Percentiles rank a stretch among this genome's conserved stretches.
Conservation (phyloP, 2,113 vertebrate genomes). For the Pygathrix nemaeus region DNA sequence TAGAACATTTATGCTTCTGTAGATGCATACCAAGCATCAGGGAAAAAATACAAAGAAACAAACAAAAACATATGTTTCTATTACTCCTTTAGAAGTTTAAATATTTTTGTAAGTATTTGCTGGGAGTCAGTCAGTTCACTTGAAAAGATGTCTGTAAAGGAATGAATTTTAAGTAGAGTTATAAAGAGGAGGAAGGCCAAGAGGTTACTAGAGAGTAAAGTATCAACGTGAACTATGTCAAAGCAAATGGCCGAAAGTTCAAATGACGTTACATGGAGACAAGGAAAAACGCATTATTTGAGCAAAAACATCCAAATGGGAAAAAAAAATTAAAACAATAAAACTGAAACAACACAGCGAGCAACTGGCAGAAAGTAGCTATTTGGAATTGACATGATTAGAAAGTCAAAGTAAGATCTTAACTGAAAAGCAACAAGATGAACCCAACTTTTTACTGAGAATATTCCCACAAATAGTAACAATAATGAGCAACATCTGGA, state of each 20-base stretch:
- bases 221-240: background rate
- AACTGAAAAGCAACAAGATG: background rate
- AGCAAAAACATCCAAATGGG: background rate
- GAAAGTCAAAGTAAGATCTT: background rate
- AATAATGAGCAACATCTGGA: background rate
- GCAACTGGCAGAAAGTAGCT: background rate
- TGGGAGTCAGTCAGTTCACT: background rate
- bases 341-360: background rate
- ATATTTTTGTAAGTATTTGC: background rate
- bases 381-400: background rate
- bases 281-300: background rate
- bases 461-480: background rate
- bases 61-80: background rate
- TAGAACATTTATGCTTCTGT: background rate
- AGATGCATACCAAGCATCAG: too few relatives aligned
- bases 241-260: background rate
- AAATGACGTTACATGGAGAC: background rate
- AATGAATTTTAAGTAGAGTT: background rate
- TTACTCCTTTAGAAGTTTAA: background rate
- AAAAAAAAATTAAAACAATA: background rate
- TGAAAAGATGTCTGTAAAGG: conserved; percentile 25
- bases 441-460: background rate
- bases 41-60: too few relatives aligned
- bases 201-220: background rate
- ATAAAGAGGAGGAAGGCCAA: background rate